Conservation (phyloP, 2,797 vertebrate species). For the Xerus rutilus region DNA sequence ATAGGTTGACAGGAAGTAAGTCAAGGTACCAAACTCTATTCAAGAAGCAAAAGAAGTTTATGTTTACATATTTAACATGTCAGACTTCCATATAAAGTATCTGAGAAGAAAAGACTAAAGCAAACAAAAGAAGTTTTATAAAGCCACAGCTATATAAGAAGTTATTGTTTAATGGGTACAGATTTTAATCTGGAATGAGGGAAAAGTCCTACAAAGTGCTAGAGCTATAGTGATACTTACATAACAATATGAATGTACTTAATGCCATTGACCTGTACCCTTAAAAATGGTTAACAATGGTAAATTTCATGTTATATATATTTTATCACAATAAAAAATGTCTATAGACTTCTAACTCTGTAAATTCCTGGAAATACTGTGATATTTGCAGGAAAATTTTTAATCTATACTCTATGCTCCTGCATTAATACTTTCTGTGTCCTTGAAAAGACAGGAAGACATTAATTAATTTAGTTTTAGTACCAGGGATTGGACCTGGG, state of each 20-base stretch:
- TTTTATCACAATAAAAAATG: neutral
- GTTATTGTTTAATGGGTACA: neutral
- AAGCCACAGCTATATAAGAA: neutral
- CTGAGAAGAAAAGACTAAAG: neutral
- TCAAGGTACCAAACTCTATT: neutral
- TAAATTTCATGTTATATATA: neutral
- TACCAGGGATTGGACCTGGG: too few relatives aligned
- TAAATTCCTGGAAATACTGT: neutral
- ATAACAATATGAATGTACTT: neutral
- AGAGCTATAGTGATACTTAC: neutral
- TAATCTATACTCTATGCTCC: neutral
- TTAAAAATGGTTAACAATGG: neutral
- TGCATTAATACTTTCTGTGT: neutral
- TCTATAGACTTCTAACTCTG: neutral
- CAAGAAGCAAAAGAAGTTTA: slow-evolving; percentile 44
- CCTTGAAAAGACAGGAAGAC: slow-evolving; percentile 25
- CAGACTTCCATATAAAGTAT: neutral
- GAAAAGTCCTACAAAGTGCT: neutral
- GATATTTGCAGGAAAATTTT: neutral
- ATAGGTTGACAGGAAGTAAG: neutral
- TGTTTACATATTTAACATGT: neutral
- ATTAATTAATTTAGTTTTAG: neutral
- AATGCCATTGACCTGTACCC: neutral
- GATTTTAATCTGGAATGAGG: neutral
- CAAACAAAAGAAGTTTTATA: neutral